Conservation (phyloP, 2,797 vertebrate species). For the Semotilus atromaculatus region DNA sequence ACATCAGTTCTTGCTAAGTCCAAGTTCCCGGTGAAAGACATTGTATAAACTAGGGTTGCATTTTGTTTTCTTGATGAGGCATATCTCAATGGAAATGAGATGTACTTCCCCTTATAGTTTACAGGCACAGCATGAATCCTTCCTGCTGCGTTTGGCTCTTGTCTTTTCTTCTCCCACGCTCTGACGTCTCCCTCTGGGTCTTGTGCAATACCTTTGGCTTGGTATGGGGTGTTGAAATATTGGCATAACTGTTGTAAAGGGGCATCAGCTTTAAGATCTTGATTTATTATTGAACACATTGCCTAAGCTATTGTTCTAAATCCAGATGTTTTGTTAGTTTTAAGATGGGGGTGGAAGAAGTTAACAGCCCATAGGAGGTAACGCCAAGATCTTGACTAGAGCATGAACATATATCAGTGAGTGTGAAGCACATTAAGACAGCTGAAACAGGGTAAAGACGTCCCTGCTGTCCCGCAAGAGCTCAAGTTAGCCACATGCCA, state of each 20-base stretch:
- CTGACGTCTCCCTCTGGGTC: conserved; percentile 18
- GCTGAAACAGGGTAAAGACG: conserved; percentile 31
- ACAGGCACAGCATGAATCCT: conserved; percentile 11
- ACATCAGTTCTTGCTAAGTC: background rate
- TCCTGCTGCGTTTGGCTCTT: background rate
- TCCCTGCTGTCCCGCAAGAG: background rate
- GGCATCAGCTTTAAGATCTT: conserved; percentile 36
- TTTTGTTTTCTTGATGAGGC: conserved; percentile 13
- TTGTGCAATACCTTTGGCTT: conserved; percentile 49
- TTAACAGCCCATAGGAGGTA: conserved; percentile 25
- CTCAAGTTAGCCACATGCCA: conserved; percentile 49
- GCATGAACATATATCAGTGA: conserved; percentile 33
- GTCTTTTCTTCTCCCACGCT: conserved; percentile 19
- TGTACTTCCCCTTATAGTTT: conserved; percentile 15
- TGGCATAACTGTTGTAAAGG: conserved; percentile 31
- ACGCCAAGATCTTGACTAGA: background rate
- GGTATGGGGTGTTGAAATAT: conserved; percentile 50
- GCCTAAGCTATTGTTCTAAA: conserved; percentile 6
- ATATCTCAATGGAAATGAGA: conserved; percentile 26
- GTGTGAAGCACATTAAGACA: conserved; percentile 38
- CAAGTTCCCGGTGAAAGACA: background rate
- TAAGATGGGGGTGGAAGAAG: background rate
- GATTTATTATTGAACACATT: conserved; percentile 34
- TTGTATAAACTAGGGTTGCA: background rate
- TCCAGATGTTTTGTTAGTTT: conserved; percentile 19